Percentiles rank a stretch among this genome's conserved stretches.
Evolutionary conservation across 2,113 vertebrate species (phyloP).

Genomic region (Paradoxurus hermaphroditus): DNA sequence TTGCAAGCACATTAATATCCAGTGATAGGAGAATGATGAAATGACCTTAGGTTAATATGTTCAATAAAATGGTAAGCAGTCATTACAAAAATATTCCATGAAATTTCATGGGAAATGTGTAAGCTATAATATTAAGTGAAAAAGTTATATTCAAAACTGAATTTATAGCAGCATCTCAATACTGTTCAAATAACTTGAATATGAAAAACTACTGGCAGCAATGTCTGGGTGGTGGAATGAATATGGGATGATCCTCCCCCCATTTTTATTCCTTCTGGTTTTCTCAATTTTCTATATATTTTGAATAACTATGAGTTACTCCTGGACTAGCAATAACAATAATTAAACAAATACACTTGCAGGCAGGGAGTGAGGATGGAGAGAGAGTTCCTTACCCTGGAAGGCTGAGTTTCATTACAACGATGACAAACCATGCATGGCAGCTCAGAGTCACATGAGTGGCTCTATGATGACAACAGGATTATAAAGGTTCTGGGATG

Average conservation of each 20-base stretch:
- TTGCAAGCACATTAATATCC: not conserved
- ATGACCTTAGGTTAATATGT: not conserved
- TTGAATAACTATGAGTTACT: not conserved
- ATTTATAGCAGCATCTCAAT: not conserved
- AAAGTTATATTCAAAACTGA: not conserved
- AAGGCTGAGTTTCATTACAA: constrained; percentile 38
- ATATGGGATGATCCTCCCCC: not conserved
- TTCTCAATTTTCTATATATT: constrained; percentile 29
- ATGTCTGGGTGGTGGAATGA: not conserved
- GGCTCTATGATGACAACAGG: constrained; percentile 60
- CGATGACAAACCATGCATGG: constrained; percentile 34
- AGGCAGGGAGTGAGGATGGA: not conserved
- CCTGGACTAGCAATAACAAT: not conserved
- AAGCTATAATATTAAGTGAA: not conserved
- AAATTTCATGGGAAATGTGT: not conserved
- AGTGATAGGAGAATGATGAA: not conserved
- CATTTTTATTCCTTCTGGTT: not conserved
- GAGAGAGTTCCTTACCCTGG: not conserved
- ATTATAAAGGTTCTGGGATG: constrained; percentile 46
- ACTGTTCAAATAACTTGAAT: not conserved
- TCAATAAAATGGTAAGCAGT: not conserved
- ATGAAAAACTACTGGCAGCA: not conserved
- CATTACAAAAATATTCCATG: not conserved
- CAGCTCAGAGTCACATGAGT: constrained; percentile 54
- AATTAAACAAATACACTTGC: not conserved